Evolutionary conservation across 2,888 invertebrate species (phyloP), one percentile per base, ranked within the genome.

Genomic region (Diaprepes abbreviatus): DNA sequence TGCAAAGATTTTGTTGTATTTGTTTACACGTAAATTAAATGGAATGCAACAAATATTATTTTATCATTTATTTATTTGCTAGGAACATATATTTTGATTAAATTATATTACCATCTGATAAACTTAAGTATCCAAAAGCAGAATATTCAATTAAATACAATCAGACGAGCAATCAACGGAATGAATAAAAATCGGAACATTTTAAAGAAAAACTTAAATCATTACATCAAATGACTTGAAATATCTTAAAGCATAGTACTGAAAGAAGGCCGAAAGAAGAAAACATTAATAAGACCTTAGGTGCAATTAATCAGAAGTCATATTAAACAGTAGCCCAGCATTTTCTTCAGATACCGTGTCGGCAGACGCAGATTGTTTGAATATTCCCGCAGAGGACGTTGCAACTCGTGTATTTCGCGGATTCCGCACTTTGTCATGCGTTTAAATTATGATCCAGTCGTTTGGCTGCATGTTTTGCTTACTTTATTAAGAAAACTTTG

Each of bases 281-380:
- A 28, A 43, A 55, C 77, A 80, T 79, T 80, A 79, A 79, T 79
- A 79, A 75, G 73, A 64, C 76, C 75, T 74, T 75, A 75, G 77
- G 77, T 75, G 69, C 76, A 79, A 81, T 81, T 81, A 79, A 81
- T 81, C 80, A 79, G 67, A 50, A 76, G 77, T 77, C 77, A 78
- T 79, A 78, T 78, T 79, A 78, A 79, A 80, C 81, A 79, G 81
- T 80, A 81, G 81, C 80, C 71, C 52, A 21, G 66, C 67, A 71
- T 67, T 71, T 71, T 71, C 67, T 64, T 33, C 71, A 40, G 65
- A 60, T 60, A 62, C 66, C 70, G 66, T 66, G 70, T 70, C 70
- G 65, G 70, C 70, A 70, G 62, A 55, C 70, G 70, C 62, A 54
- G 62, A 70, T 70, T 70, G 70, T 70, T 70, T 70, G 66, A 70